Conservation (phyloP, 2,113 vertebrate genomes). For the Coregonus clupeaformis region DNA sequence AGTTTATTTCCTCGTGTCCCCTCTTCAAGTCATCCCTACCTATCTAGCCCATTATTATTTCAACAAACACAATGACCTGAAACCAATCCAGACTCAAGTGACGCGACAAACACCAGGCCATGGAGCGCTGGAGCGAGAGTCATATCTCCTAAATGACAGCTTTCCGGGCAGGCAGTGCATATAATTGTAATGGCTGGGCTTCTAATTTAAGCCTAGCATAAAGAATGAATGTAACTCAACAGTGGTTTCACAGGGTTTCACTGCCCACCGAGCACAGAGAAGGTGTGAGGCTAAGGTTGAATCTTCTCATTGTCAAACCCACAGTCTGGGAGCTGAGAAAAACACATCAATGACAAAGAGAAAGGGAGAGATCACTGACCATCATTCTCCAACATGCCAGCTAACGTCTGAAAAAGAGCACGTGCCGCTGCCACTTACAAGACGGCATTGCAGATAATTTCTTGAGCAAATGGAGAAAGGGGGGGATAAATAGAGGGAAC, state of each 20-base stretch:
- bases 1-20: constrained; percentile 27
- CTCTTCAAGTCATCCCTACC: constrained; percentile 33
- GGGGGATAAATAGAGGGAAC: constrained; percentile 45
- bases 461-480: constrained; percentile 46
- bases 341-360: constrained; percentile 30
- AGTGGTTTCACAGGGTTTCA: not conserved
- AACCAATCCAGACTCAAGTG: constrained; percentile 40
- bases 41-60: constrained; percentile 44
- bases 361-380: not conserved
- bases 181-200: constrained; percentile 39
- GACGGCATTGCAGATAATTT: constrained; percentile 30
- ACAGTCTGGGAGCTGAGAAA: constrained; percentile 27
- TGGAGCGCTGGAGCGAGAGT: not conserved
- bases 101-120: constrained; percentile 33
- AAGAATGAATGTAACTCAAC: not conserved
- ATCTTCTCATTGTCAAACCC: constrained; percentile 38
- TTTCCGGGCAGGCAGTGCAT: constrained; percentile 16
- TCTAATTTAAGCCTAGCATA: constrained; percentile 39
- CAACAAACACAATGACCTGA: constrained; percentile 48
- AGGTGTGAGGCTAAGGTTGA: constrained; percentile 39
- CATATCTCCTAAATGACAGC: constrained; percentile 50
- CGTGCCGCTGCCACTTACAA: not conserved
- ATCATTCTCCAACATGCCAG: not conserved
- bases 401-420: too few relatives aligned
- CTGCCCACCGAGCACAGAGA: not conserved